Conservation (phyloP, 35 echinoderm and acorn worm genomes). For the Ptychodera flava region DNA sequence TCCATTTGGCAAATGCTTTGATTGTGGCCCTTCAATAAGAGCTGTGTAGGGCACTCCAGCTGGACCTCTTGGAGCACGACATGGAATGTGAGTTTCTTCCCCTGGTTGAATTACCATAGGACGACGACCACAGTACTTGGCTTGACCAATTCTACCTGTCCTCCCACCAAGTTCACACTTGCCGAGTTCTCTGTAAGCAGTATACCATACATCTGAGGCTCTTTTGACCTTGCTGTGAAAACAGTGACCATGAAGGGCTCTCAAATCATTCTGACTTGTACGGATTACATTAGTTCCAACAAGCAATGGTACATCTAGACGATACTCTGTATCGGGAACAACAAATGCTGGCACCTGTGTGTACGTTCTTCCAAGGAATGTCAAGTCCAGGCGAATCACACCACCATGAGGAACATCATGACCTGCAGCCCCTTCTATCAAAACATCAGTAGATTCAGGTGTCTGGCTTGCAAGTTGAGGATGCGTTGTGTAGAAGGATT, state of each 20-base stretch:
- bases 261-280: neutral
- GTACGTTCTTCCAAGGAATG: neutral
- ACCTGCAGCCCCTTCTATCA: conserved; percentile 15
- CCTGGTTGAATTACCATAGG: conserved; percentile 4
- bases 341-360: neutral
- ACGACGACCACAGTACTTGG: neutral
- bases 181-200: neutral
- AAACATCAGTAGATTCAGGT: neutral
- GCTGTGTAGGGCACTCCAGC: too few species aligned
- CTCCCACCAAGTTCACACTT: neutral
- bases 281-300: conserved; percentile 9
- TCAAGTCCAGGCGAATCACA: neutral
- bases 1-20: too few species aligned
- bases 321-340: neutral
- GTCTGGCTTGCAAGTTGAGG: neutral
- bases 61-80: neutral
- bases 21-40: too few species aligned
- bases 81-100: neutral
- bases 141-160: conserved; percentile 3
- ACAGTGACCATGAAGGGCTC: neutral
- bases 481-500: neutral
- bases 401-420: neutral
- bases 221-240: neutral
- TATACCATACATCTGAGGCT: neutral
- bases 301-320: neutral